Base-by-base conservation (phyloP, 2,888 invertebrate genomes). In the Mycalesis mineus region DNA sequence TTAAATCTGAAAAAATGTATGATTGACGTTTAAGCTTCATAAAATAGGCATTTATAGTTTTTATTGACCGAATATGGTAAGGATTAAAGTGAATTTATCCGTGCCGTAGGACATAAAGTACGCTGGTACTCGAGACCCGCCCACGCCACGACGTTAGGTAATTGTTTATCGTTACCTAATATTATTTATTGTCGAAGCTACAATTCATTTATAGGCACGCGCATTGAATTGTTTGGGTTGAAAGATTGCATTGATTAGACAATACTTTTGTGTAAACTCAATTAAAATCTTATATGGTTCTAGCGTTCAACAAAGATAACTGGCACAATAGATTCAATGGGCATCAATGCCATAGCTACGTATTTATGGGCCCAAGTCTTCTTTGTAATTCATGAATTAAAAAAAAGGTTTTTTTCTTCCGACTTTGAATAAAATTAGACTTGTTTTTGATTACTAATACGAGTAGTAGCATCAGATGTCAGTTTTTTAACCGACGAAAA, bases 101-200 rank as follows among this genome's bases (percentile, higher is more conserved):
- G 36, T 29, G 28, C 36, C 17, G 13, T 6, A 29, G 36, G 49
- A 51, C 50, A 58, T 61, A 61, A 58, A 61, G 45, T 44, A 55
- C 37, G 6, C 5, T 22, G 29, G 50, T 41, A 37, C 15, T 40
- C 13, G 15, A 52, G 44, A 28, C 17, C 45, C 31, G 37, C 61
- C 61, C 61, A 61, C 61, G 51, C 11, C 41, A 15, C 7, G 31
- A 55, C 37, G 55, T 61, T 57, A 55, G 55, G 58, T 58, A 61
- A 61, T 61, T 61, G 61, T 61, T 61, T 58, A 52, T 61, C 40
- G 61, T 60, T 58, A 58, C 58, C 48, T 61, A 58, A 58, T 55
- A 55, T 55, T 44, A 44, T 47, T 40, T 39, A 58, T 61, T 58
- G 50, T 54, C 51, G 60, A 61, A 54, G 55, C 50, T 58, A 61